Evolutionary conservation across 2,113 vertebrate species (phyloP).

Genomic region (Peromyscus maniculatus): DNA sequence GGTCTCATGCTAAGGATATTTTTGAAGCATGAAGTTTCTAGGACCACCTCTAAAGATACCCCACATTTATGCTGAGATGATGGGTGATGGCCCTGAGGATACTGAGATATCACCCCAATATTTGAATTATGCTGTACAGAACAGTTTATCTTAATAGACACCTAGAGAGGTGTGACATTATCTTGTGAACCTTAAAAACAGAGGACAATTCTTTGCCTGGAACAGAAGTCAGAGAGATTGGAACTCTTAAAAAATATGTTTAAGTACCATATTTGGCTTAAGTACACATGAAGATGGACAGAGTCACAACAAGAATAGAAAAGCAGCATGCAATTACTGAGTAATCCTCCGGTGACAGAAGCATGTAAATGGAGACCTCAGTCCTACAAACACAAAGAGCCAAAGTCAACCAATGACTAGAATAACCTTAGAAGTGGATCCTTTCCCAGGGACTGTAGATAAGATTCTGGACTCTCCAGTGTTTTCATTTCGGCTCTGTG

Average conservation of each 20-base stretch:
- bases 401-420: not conserved
- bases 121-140: not conserved
- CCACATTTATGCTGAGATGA: not conserved
- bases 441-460: not conserved
- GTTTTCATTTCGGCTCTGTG: not conserved
- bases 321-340: not conserved
- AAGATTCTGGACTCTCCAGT: not conserved
- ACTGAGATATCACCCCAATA: not conserved
- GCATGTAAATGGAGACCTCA: not conserved
- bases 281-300: constrained; percentile 8
- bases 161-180: not conserved
- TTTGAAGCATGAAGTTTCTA: not conserved
- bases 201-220: not conserved
- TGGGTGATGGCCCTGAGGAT: not conserved
- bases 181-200: not conserved
- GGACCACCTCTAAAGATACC: not conserved
- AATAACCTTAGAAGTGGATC: constrained; percentile 16
- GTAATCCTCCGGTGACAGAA: not conserved
- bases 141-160: not conserved
- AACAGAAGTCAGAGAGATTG: not conserved
- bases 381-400: not conserved
- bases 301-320: not conserved
- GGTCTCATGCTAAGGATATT: not conserved
- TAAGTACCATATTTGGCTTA: not conserved
- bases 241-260: not conserved